A percentile compares a stretch with the other conserved stretches of the same genome.
These are phyloP conservation scores for Bibio marci DNA, from an alignment of 2,888 invertebrate species.

Conservation along the genomic window DNA sequence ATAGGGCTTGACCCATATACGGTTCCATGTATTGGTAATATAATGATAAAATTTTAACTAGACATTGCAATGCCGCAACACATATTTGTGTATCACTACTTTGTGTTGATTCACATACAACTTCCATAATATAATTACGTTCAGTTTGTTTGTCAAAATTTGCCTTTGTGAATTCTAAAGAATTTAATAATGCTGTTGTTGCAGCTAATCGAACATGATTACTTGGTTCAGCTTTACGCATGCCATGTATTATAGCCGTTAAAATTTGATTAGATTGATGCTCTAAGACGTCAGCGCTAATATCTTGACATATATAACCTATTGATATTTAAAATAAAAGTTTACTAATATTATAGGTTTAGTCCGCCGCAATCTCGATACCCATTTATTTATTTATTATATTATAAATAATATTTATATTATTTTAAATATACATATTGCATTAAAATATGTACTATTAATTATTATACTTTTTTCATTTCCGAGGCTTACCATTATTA, in stretches of 20 bases:
- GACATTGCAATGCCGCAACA: slow-evolving; percentile 94
- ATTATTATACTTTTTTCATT: too few species aligned
- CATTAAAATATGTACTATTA: too few species aligned
- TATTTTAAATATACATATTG: too few species aligned
- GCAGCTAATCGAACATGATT: slow-evolving; percentile 91
- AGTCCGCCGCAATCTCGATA: too few species aligned
- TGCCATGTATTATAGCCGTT: slow-evolving; percentile 97
- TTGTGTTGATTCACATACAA: slow-evolving; percentile 97
- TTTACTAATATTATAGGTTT: too few species aligned
- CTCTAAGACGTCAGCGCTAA: slow-evolving; percentile 82
- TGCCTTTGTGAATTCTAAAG: slow-evolving; percentile 87
- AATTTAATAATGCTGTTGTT: slow-evolving; percentile 90
- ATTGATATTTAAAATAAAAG: too few species aligned
- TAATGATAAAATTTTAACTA: slow-evolving; percentile 92
- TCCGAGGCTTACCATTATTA: too few species aligned
- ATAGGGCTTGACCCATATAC: slow-evolving; percentile 95
- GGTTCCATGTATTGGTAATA: slow-evolving; percentile 99
- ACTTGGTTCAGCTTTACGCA: slow-evolving; percentile 87
- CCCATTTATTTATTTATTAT: too few species aligned
- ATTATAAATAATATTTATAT: too few species aligned
- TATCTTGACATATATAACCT: slow-evolving; percentile 94
- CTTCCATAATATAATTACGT: slow-evolving; percentile 98
- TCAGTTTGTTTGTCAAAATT: slow-evolving; percentile 97
- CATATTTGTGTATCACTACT: slow-evolving; percentile 78
- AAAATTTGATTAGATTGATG: slow-evolving; percentile 82